These are phyloP conservation scores for Brachynemurus nebulosus DNA, from an alignment of 2,888 invertebrate species.

Conservation along the genomic window DNA sequence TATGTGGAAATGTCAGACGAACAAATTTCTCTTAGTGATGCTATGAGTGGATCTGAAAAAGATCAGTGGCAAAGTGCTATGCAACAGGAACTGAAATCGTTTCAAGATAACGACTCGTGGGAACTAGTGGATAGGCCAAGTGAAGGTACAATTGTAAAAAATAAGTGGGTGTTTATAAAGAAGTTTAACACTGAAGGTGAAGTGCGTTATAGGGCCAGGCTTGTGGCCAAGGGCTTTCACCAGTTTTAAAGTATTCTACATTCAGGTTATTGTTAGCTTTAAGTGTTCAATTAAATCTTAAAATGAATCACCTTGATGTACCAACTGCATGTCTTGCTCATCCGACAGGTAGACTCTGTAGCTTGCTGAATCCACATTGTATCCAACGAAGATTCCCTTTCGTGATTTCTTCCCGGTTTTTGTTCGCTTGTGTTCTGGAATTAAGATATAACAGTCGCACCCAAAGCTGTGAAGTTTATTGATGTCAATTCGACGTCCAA, in stretches of 20 bases:
- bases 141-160: constrained; percentile 18
- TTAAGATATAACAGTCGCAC: constrained; percentile 17
- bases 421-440: constrained; percentile 15
- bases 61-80: constrained; percentile 20
- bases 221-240: constrained; percentile 20
- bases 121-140: constrained; percentile 18
- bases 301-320: too few species aligned
- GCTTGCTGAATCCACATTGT: constrained; percentile 14
- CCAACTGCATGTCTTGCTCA: too few species aligned
- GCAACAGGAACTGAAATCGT: constrained; percentile 20
- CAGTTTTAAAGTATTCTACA: constrained; percentile 16
- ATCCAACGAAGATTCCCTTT: constrained; percentile 17
- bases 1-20: too few species aligned
- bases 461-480: constrained; percentile 16
- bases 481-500: constrained; percentile 14
- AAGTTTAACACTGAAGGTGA: constrained; percentile 19
- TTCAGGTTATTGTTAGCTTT: too few species aligned
- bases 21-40: constrained; percentile 17
- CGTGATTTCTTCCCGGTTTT: constrained; percentile 16
- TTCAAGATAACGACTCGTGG: constrained; percentile 22
- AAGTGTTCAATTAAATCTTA: too few species aligned
- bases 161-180: constrained; percentile 23
- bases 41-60: constrained; percentile 18
- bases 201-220: constrained; percentile 18
- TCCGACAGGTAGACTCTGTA: constrained; percentile 16